Evolutionary conservation across 2,113 vertebrate species (phyloP).

Genomic region (Rhodinocichla rosea): DNA sequence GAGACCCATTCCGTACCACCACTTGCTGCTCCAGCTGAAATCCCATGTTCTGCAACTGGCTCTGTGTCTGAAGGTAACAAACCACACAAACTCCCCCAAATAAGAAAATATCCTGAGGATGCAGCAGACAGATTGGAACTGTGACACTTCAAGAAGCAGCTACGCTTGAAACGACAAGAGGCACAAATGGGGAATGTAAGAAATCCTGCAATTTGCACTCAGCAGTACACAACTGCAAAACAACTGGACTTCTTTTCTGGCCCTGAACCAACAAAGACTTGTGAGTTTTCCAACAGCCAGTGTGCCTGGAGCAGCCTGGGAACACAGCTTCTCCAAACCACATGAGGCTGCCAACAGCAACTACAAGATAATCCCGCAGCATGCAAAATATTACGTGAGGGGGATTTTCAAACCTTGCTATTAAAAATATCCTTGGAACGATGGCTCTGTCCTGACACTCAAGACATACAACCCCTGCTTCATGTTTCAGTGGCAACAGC

Average conservation of each 20-base stretch:
- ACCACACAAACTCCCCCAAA: accelerated
- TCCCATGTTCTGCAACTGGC: accelerated
- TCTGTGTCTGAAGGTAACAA: accelerated
- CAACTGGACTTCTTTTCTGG: not conserved
- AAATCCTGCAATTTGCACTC: not conserved
- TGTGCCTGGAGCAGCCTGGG: not conserved
- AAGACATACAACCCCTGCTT: not conserved
- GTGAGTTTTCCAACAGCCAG: not conserved
- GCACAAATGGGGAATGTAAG: not conserved
- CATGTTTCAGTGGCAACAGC: accelerated
- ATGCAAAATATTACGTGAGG: not conserved
- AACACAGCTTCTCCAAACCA: not conserved
- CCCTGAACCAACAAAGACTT: not conserved
- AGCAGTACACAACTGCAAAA: not conserved
- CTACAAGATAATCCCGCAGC: not conserved
- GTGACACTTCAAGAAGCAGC: not conserved
- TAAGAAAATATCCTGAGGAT: accelerated
- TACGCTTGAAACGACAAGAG: not conserved
- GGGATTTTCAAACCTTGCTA: not conserved
- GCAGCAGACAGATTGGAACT: not conserved
- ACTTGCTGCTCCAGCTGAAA: not conserved
- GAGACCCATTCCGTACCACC: not conserved
- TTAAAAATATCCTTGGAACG: not conserved
- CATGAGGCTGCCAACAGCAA: not conserved
- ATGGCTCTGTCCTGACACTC: not conserved